Conservation (phyloP, 2,888 invertebrate genomes). For the Lissocephala sabroskyi region DNA sequence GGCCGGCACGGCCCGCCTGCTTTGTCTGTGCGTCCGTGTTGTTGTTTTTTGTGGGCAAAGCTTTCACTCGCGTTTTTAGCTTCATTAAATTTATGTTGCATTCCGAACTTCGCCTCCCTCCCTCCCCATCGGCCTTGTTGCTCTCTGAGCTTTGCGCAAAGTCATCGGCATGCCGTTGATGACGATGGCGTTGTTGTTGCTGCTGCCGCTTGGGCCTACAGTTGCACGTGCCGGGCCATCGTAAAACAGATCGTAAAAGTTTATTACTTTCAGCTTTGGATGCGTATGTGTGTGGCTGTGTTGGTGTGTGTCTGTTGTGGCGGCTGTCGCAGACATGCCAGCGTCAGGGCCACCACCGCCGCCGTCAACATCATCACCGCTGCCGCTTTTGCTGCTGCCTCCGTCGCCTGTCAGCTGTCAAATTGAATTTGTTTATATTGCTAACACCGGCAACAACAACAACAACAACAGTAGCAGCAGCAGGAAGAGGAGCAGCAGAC, state of each 20-base stretch:
- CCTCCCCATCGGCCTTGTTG: too few relatives aligned
- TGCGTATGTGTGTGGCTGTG: conserved; percentile 30
- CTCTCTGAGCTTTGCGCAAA: conserved; percentile 3
- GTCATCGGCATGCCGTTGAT: background rate
- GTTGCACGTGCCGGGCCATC: conserved; percentile 68
- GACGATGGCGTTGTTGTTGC: background rate
- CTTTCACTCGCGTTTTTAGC: conserved; percentile 45
- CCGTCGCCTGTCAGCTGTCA: conserved; percentile 66
- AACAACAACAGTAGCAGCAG: too few relatives aligned
- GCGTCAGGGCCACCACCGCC: conserved; percentile 6
- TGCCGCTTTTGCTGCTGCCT: conserved; percentile 22
- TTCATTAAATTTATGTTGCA: conserved; percentile 66
- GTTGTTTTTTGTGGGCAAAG: conserved; percentile 22
- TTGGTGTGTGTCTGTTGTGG: conserved; percentile 27
- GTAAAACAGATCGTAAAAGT: conserved; percentile 72
- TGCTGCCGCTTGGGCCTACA: conserved; percentile 41
- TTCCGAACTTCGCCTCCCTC: conserved; percentile 13
- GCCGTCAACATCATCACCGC: conserved; percentile 3
- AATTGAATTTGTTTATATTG: conserved; percentile 71
- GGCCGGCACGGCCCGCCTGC: conserved; percentile 18
- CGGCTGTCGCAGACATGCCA: background rate
- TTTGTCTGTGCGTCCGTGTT: conserved; percentile 10
- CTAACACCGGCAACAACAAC: conserved; percentile 28
- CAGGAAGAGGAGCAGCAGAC: conserved; percentile 6
- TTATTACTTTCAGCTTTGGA: conserved; percentile 68